These are phyloP conservation scores for Siniperca scherzeri DNA, from an alignment of 2,797 vertebrate genomes.

Conservation along the genomic window DNA sequence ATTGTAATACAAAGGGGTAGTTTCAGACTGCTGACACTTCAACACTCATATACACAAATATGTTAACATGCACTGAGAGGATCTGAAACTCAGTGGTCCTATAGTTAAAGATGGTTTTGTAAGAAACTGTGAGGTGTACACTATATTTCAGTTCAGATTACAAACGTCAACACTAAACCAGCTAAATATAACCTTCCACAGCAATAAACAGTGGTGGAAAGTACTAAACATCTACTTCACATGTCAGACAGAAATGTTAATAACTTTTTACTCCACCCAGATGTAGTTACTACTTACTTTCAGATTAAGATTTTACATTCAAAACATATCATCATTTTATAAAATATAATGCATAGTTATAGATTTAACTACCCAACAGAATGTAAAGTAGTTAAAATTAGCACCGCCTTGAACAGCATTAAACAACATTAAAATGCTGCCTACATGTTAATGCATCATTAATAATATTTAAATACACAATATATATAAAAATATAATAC, in stretches of 20 bases:
- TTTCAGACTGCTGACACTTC: neutral
- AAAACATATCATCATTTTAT: neutral
- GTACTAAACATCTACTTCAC: neutral
- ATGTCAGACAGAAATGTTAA: neutral
- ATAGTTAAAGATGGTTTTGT: neutral
- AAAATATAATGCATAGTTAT: neutral
- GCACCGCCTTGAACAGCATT: neutral
- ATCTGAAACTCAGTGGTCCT: neutral
- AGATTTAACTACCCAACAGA: neutral
- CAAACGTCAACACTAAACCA: neutral
- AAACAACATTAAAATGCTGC: neutral
- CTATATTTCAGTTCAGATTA: neutral
- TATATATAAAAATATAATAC: neutral
- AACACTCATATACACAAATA: neutral
- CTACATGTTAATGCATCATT: neutral
- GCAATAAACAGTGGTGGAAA: neutral
- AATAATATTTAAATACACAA: neutral
- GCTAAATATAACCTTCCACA: too few species aligned
- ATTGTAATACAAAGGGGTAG: neutral
- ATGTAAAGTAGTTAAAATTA: too few species aligned
- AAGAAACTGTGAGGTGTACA: neutral
- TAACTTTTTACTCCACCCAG: neutral
- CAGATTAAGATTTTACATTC: too few species aligned
- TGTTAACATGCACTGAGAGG: too few species aligned
- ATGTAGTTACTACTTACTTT: neutral